phyloP scores from a whole-genome alignment of 1,140 invertebrate genomes.

The Cataglyphis hispanica region DNA sequence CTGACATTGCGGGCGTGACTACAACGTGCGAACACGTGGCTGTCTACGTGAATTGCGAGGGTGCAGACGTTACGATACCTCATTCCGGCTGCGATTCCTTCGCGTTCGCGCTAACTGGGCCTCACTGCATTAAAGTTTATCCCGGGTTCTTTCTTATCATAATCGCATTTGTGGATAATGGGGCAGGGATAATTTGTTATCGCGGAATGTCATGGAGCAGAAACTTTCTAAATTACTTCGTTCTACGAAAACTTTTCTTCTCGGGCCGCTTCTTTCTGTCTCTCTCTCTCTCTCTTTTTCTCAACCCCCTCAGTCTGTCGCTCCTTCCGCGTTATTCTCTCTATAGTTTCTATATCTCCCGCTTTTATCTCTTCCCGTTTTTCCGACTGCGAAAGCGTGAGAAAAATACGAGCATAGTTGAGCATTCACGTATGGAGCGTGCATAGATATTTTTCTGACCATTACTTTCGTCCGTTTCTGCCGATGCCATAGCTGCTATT shows the following conservation, averaged over 20 bases:
- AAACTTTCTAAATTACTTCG: conserved; percentile 86
- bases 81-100: conserved; percentile 45
- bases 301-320: background rate
- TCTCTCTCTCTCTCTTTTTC: background rate
- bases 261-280: conserved; percentile 41
- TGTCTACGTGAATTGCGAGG: conserved; percentile 67
- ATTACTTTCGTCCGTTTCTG: conserved; percentile 64
- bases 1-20: conserved; percentile 13
- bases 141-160: conserved; percentile 85
- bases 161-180: conserved; percentile 87
- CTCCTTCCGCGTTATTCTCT: background rate
- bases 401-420: conserved; percentile 81
- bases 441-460: conserved; percentile 79
- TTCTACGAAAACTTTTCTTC: conserved; percentile 82
- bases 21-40: conserved; percentile 4
- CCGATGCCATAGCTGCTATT: background rate
- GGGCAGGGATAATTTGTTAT: conserved; percentile 86
- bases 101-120: conserved; percentile 70
- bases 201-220: conserved; percentile 84
- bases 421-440: conserved; percentile 78
- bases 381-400: conserved; percentile 51
- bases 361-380: conserved; percentile 24
- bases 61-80: conserved; percentile 70
- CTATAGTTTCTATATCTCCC: conserved; percentile 16
- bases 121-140: conserved; percentile 84